Percentiles rank a stretch among this genome's conserved stretches.
phyloP scores from a whole-genome alignment of 2,797 vertebrate species.

The Amblyopsis hoosieri region DNA sequence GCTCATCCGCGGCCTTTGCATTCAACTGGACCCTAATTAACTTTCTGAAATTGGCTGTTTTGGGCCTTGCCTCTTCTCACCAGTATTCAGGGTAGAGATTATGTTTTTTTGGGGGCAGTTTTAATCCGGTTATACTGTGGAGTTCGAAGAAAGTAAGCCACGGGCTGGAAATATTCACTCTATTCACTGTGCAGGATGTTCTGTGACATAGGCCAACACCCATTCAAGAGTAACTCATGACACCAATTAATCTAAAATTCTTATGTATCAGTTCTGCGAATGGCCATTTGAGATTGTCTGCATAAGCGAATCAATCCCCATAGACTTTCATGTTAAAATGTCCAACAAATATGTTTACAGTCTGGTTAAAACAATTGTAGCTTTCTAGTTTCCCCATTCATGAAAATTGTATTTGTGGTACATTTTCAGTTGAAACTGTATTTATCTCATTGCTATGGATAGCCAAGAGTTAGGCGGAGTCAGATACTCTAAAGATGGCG shows the following conservation, averaged over 20 bases:
- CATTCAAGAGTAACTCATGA: constrained; percentile 27
- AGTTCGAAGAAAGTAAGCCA: constrained; percentile 38
- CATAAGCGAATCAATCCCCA: too few relatives aligned
- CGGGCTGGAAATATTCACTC: constrained; percentile 50
- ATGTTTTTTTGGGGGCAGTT: constrained; percentile 46
- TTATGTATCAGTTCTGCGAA: too few relatives aligned
- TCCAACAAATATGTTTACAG: too few relatives aligned
- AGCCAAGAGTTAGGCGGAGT: too few relatives aligned
- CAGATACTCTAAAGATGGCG: too few relatives aligned
- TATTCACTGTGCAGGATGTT: constrained; percentile 27
- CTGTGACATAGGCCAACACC: constrained; percentile 27
- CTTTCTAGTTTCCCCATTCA: too few relatives aligned
- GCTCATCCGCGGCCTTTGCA: constrained; percentile 62
- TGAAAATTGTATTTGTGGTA: too few relatives aligned
- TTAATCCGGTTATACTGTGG: constrained; percentile 50
- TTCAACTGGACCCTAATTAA: constrained; percentile 68
- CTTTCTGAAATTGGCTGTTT: constrained; percentile 61
- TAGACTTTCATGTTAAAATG: too few relatives aligned
- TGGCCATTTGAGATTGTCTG: too few relatives aligned
- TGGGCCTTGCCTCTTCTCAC: constrained; percentile 39
- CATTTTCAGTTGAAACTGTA: too few relatives aligned
- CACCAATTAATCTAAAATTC: not conserved
- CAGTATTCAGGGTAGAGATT: constrained; percentile 52
- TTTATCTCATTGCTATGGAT: too few relatives aligned
- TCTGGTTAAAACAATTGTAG: too few relatives aligned